Base-by-base conservation (phyloP, 2,113 vertebrate genomes). In the Theristicus caerulescens region DNA sequence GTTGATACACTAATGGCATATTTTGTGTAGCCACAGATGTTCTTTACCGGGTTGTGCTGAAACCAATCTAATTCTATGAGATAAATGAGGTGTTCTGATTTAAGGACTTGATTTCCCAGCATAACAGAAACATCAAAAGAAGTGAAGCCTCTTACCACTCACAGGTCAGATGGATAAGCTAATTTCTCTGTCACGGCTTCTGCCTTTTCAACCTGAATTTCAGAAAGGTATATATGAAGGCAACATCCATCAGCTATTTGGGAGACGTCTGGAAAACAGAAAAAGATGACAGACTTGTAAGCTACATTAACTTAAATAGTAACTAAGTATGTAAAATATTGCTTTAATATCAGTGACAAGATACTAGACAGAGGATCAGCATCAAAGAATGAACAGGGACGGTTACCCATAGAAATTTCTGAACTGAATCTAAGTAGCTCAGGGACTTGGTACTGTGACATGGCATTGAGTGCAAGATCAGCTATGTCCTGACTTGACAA, bases 41-140 rank as follows among this genome's bases (percentile, higher is more conserved):
- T 94, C 73, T 74, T 72, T 55, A 80, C 67, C 47, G 42, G 42
- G 16, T 49, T 95, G 46, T 77, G 40, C 66, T 16, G 18, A 96
- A 88, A 91, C 54, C 72, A 90, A 77, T 52, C 58, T 86, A 64
- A 94, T 90, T 96, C 85, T 78, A 40, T 24, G 58, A 92, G 80
- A 93, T 36, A 88, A 95, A 93, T 94, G 61, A 81, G 67, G 34
- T 95, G 64, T 72, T 81, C 82, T 74, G 46, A 95, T 71, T 92
- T 94, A 88, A 90, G 61, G 74, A 67, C n/a, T 94, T 86, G 44
- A 82, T 88, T 95, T 94, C 70, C 38, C 69, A 88, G 52, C 19
- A 36, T 65, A 95, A 59, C 7, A 69, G 85, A 94, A 93, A 27
- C 27, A 64, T 32, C 27, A 74, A 62, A 86, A 74, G 27, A 66